phyloP scores from a whole-genome alignment of 1,140 invertebrate species.

The Drosophila albomicans region DNA sequence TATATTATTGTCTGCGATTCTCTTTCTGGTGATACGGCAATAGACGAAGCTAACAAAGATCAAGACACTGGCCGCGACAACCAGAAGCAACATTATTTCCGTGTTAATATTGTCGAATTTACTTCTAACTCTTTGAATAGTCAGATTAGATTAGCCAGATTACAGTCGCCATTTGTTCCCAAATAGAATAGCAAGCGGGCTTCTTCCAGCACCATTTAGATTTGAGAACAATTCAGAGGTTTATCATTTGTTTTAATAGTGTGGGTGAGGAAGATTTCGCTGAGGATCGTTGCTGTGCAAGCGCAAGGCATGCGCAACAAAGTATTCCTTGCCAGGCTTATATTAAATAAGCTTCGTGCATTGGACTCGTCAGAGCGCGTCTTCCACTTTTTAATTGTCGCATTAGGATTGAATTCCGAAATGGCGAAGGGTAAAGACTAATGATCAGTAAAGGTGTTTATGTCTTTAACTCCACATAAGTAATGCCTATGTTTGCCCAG shows the following conservation, averaged over 20 bases:
- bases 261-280: slow-evolving; percentile 18
- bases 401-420: slow-evolving; percentile 25
- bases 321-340: slow-evolving; percentile 65
- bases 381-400: slow-evolving; percentile 34
- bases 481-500: slow-evolving; percentile 18
- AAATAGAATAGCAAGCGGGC: background rate
- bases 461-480: slow-evolving; percentile 21
- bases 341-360: slow-evolving; percentile 39
- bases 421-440: slow-evolving; percentile 9
- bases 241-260: slow-evolving; percentile 24
- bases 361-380: slow-evolving; percentile 25
- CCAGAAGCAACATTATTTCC: too few species aligned
- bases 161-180: too few species aligned
- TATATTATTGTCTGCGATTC: too few species aligned
- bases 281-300: slow-evolving; percentile 12
- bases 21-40: too few species aligned
- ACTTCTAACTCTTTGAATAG: too few species aligned
- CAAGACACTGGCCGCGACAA: too few species aligned
- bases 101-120: too few species aligned
- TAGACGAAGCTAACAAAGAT: too few species aligned
- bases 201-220: slow-evolving; percentile 25
- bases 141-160: too few species aligned
- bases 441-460: slow-evolving; percentile 33
- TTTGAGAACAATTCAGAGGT: slow-evolving; percentile 27
- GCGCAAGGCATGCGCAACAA: slow-evolving; percentile 55